Percentiles rank a stretch among this genome's conserved stretches.
These are phyloP conservation scores for Nothocercus julius DNA, from an alignment of 2,113 vertebrate genomes.

Conservation along the genomic window DNA sequence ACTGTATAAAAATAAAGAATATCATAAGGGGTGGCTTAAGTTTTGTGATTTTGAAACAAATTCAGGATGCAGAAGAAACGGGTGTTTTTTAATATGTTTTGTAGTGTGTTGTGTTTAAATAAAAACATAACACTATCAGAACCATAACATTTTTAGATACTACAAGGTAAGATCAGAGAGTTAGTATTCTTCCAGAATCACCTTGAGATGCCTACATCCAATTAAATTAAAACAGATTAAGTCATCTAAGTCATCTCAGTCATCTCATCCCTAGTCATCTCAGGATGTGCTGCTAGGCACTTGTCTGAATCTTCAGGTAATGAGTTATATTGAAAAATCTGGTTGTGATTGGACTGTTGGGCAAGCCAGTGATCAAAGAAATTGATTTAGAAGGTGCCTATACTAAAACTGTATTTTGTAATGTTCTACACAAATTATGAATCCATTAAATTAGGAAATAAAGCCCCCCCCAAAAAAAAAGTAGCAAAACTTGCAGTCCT, in stretches of 20 bases:
- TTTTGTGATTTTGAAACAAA: conserved; percentile 11
- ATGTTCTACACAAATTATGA: background rate
- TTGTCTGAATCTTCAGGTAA: background rate
- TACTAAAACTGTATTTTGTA: background rate
- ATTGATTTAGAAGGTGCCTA: background rate
- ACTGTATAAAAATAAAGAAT: background rate
- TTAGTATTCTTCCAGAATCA: background rate
- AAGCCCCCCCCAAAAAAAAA: background rate
- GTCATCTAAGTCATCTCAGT: rapidly evolving
- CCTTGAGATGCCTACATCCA: background rate
- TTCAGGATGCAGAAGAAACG: background rate
- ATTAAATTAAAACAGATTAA: background rate
- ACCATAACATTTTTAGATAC: background rate
- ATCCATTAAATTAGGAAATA: background rate
- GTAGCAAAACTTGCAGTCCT: background rate
- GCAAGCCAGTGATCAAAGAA: background rate
- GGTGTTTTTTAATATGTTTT: background rate
- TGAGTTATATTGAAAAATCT: background rate
- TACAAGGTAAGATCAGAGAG: background rate
- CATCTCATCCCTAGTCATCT: rapidly evolving
- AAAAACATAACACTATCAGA: background rate
- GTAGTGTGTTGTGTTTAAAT: background rate
- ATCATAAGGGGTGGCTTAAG: background rate
- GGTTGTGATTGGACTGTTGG: background rate
- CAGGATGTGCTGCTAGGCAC: background rate